These are phyloP conservation scores for Nemapogon koenigi DNA, from an alignment of 2,888 invertebrate genomes.

Conservation along the genomic window DNA sequence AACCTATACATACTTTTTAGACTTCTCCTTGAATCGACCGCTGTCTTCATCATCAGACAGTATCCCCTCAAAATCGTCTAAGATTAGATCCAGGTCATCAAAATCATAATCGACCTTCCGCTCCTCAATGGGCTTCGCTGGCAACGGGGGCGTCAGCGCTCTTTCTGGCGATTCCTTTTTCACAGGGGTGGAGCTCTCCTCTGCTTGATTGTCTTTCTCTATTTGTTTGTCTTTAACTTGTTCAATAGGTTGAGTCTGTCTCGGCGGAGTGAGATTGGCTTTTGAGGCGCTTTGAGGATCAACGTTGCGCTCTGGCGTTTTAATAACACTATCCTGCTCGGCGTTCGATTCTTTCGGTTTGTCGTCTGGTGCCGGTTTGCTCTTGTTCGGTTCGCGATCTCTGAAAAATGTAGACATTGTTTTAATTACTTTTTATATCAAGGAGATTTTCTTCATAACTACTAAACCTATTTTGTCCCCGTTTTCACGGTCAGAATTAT, in stretches of 20 bases:
- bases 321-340: not conserved
- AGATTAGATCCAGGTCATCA: constrained; percentile 47
- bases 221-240: not conserved
- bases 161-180: constrained; percentile 16
- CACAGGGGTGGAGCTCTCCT: constrained; percentile 10
- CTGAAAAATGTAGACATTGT: not conserved
- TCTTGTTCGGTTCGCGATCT: not conserved
- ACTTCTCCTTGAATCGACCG: constrained; percentile 34
- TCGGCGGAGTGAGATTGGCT: constrained; percentile 22
- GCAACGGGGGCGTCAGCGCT: constrained; percentile 29
- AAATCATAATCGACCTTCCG: constrained; percentile 25
- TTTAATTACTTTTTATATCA: not conserved
- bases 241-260: constrained; percentile 15
- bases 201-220: constrained; percentile 15
- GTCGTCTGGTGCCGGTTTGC: not conserved
- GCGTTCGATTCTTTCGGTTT: constrained; percentile 4
- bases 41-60: constrained; percentile 35
- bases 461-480: no score
- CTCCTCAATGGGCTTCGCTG: constrained; percentile 7
- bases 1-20: constrained; percentile 24
- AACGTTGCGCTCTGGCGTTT: not conserved
- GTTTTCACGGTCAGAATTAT: not conserved
- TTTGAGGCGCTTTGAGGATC: not conserved
- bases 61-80: constrained; percentile 53
- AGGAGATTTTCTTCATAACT: not conserved